A percentile compares a stretch with the other conserved stretches of the same genome.
phyloP scores from a whole-genome alignment of 2,888 invertebrate genomes.

The Pharmacophagus antenor region DNA sequence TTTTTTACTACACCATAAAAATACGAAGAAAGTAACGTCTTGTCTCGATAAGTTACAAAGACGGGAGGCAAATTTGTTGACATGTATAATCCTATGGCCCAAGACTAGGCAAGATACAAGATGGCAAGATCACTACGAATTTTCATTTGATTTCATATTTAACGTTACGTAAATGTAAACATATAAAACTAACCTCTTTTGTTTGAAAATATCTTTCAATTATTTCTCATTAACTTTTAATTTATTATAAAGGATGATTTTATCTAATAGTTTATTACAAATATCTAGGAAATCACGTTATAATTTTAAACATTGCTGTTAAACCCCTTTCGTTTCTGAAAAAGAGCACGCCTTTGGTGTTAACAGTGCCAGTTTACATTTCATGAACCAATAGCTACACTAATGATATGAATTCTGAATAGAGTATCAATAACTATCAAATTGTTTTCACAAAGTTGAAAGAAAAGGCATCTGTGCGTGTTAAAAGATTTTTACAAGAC shows the following conservation, averaged over 20 bases:
- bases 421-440: neutral
- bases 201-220: neutral
- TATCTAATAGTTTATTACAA: too few relatives aligned
- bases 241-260: too few relatives aligned
- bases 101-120: conserved; percentile 47
- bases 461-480: conserved; percentile 27
- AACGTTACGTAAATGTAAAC: neutral
- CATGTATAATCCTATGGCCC: conserved; percentile 43
- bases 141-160: conserved; percentile 26
- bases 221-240: too few relatives aligned
- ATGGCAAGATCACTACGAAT: conserved; percentile 38
- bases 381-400: neutral
- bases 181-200: neutral
- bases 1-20: conserved; percentile 8
- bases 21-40: too few relatives aligned
- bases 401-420: neutral
- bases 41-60: conserved; percentile 25
- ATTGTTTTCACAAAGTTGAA: conserved; percentile 31
- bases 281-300: neutral
- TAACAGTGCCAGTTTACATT: neutral
- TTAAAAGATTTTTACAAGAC: conserved; percentile 28
- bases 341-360: too few relatives aligned
- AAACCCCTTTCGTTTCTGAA: neutral
- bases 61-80: conserved; percentile 4
- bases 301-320: neutral